Base-by-base conservation (phyloP, 2,797 vertebrate species). In the Acanthiza pusilla region DNA sequence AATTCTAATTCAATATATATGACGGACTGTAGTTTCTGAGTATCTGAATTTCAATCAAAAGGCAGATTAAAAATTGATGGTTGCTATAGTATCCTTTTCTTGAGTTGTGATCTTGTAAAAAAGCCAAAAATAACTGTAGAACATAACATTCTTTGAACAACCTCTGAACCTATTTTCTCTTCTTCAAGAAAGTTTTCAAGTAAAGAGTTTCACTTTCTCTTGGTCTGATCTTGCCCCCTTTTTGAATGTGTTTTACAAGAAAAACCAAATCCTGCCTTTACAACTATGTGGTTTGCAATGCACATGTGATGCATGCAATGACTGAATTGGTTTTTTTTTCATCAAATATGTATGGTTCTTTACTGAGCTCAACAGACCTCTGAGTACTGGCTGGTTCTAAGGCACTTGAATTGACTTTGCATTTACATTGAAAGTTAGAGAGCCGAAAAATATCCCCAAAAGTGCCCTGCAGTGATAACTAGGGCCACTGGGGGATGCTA, bases 401-500 rank as follows among this genome's bases (percentile, higher is more conserved):
- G 58, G 18, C 34, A 43, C 25, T 38, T 47, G 40, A 29, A 16
- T 58, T 40, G 10, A 71, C 67, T 85, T 90, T 50, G 17, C 26
- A 5, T 58, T 80, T 72, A 23, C 23, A 7, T 5, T 51, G 42
- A 23, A 50, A 55, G 32, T 40, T 29, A 22, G 27, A 42, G 18
- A 42, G 20, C 17, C 6, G 26, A 32, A 73, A 67, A 75, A 48
- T 8, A 10, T 42, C 5, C 22, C 21, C 11, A 20, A 32, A 62
- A 75, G 32, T 47, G 40, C 78, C 7, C 42, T 92, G 94, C 85
- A 95, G 68, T 92, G 90, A 89, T 70, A 53, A 48, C 20, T 17
- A 45, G 72, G 50, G 66, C 94, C 96, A 96, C 96, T 86, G 91
- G 96, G 81, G 94, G 96, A 71, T 97, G 97, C 96, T 97, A 43